Conservation (phyloP, 2,888 invertebrate species). For the Cheilosia grossa region DNA sequence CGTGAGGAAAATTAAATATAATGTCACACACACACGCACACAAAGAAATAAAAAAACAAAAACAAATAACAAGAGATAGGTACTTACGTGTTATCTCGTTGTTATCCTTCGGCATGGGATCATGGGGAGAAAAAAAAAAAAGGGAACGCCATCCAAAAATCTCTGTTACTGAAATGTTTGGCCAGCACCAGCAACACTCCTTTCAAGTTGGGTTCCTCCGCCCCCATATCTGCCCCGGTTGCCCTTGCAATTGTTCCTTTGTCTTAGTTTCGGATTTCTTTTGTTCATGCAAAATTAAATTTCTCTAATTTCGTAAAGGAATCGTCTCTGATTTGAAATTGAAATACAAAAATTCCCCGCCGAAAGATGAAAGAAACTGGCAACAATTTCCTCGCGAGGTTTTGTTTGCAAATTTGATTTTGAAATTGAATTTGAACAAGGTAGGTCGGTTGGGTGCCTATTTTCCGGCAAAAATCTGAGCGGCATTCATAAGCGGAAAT, state of each 20-base stretch:
- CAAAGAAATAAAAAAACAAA: background rate
- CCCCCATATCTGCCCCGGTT: background rate
- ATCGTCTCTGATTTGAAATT: constrained; percentile 19
- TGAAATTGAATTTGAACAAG: too few relatives aligned
- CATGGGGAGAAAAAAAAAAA: background rate
- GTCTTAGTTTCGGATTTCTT: constrained; percentile 1
- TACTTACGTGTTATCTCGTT: background rate
- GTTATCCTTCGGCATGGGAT: background rate
- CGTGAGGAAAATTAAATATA: constrained; percentile 21
- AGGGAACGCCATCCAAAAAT: background rate
- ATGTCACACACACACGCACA: background rate
- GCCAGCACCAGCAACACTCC: background rate
- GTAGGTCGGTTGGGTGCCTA: too few relatives aligned
- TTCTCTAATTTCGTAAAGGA: background rate
- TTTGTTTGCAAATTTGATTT: too few relatives aligned
- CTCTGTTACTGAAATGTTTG: background rate
- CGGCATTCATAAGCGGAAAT: constrained; percentile 11
- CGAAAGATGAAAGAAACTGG: too few relatives aligned
- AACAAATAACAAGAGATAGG: background rate
- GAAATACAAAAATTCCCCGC: background rate
- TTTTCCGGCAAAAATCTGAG: too few relatives aligned
- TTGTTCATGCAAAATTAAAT: constrained; percentile 15
- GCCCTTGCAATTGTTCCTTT: background rate
- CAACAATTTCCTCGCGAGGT: too few relatives aligned
- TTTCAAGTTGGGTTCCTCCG: background rate